A percentile compares a stretch with the other conserved stretches of the same genome.
Conservation (phyloP, 2,113 vertebrate species). For the Pampusana beccarii region DNA sequence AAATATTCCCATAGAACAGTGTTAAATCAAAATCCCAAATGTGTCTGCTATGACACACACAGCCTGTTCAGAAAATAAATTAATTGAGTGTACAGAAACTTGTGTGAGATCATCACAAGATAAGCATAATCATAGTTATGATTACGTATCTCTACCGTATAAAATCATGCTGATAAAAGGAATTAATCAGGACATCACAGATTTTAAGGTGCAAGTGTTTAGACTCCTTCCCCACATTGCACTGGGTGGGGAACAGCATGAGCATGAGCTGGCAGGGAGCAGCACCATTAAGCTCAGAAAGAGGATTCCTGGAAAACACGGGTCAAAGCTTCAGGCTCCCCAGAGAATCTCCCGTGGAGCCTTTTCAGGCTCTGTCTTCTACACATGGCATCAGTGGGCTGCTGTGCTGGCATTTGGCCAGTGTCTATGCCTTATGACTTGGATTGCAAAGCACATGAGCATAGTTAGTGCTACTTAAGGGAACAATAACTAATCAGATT, state of each 20-base stretch:
- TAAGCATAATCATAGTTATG: background rate
- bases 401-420: background rate
- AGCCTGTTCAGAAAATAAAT: background rate
- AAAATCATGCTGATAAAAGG: background rate
- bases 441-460: background rate
- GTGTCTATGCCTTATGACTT: background rate
- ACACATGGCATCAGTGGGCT: background rate
- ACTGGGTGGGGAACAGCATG: background rate
- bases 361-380: background rate
- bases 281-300: background rate
- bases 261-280: background rate
- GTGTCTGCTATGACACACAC: background rate
- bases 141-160: background rate
- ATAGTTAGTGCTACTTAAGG: background rate
- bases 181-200: background rate
- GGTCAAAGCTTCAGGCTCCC: background rate
- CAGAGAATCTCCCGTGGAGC: background rate
- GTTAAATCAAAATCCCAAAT: background rate
- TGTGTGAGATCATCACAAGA: background rate
- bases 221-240: background rate
- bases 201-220: background rate
- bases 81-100: background rate
- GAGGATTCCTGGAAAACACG: background rate
- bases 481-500: constrained; percentile 46
- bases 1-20: background rate